Conservation (phyloP, 2,113 vertebrate species). For the Proterorhinus semilunaris region DNA sequence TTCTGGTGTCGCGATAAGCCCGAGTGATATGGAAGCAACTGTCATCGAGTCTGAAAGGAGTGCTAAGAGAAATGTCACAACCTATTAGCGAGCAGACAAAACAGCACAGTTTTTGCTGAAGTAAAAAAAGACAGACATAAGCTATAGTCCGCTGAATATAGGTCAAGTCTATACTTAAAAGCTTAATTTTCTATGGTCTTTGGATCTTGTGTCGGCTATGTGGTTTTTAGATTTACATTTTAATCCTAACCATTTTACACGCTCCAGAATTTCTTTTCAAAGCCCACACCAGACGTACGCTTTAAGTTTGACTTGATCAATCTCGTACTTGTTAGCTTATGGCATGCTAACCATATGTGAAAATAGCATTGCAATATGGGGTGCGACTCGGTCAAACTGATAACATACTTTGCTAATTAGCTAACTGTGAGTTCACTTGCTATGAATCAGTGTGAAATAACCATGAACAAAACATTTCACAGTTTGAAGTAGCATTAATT, state of each 20-base stretch:
- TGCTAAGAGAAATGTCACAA: background rate
- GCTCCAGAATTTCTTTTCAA: background rate
- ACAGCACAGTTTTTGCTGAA: too few species aligned
- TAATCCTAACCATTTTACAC: background rate
- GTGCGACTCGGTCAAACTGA: constrained; percentile 25
- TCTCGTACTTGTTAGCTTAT: background rate
- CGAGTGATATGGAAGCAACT: constrained; percentile 1
- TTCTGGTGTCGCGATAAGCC: background rate
- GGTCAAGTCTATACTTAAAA: background rate
- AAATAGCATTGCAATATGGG: background rate
- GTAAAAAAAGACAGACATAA: too few species aligned
- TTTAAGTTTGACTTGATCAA: too few species aligned
- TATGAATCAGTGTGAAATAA: constrained; percentile 13
- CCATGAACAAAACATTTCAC: constrained; percentile 5
- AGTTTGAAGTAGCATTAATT: constrained; percentile 3
- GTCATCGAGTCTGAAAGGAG: background rate
- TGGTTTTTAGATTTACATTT: background rate
- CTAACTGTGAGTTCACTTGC: constrained; percentile 25
- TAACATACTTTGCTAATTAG: constrained; percentile 41
- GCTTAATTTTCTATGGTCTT: background rate
- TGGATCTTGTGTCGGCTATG: background rate
- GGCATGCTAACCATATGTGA: constrained; percentile 4
- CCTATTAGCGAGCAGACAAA: background rate
- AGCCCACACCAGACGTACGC: background rate
- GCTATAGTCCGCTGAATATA: background rate